Base-by-base conservation (phyloP, 35 echinoderm and acorn worm species). In the Amphiura filiformis region DNA sequence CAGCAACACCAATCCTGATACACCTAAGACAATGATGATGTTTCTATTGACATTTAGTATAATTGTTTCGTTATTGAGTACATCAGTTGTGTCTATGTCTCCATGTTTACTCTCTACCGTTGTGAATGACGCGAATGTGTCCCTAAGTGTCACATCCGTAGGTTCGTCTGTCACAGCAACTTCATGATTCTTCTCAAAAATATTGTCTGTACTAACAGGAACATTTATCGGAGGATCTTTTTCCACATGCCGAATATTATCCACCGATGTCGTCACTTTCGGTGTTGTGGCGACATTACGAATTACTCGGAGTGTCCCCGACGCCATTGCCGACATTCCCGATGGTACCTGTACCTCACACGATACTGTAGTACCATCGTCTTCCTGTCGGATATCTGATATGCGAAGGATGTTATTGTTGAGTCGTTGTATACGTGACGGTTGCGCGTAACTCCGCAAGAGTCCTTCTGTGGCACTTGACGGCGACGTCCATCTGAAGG, bases 291-390 rank as follows among this genome's bases (percentile, higher is more conserved):
- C 44, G 12, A 32, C 32, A 56, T 18, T 37, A 9, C 36, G 44
- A n/a, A n/a, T n/a, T 37, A 85, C 49, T 85, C 83, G 44, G 23
- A 85, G 56, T 3, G 35, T 61, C 35, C 49, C 83, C 31, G 35
- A 34, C 34, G 26, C 83, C 11, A 32, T 85, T 39, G 31, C 83
- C 5, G 26, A 32, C 56, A 85, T 37, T 37, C 83, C 83, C 20
- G 49, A 61, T 30, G 31, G 13, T 22, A 37, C 65, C 32, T 61
- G 26, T 18, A 85, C 83, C 0, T 2, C 13, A 61, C 83, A 85
- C 37, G 52, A 36, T 22, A 85, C 35, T 61, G 20, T 35, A 15
- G 64, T 65, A 34, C 32, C 56, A 61, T 85, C 83, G 22, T 85
- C 83, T 4, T 65, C 83, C 34, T 32, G 49, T 65, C 44, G 49